Evolutionary conservation across 2,888 invertebrate species (phyloP).

Genomic region (Lasioglossum villosulum): DNA sequence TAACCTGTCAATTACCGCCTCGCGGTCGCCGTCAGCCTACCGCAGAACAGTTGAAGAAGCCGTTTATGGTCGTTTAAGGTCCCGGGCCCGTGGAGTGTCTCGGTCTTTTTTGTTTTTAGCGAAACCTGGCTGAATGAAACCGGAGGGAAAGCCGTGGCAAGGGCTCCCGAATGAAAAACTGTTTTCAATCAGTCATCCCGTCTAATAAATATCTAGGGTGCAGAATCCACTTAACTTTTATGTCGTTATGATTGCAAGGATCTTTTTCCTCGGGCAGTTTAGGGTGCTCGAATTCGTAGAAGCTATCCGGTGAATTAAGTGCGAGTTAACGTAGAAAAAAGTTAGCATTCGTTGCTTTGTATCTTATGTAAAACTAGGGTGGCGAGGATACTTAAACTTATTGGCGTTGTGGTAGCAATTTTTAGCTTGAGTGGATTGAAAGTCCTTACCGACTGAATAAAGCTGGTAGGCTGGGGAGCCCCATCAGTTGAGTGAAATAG

Average conservation of each 20-base stretch:
- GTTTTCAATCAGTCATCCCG: background rate
- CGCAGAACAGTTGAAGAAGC: background rate
- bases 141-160: background rate
- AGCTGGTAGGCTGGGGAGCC: background rate
- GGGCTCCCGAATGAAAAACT: background rate
- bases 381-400: background rate
- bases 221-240: background rate
- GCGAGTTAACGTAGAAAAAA: background rate
- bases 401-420: background rate
- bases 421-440: background rate
- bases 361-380: background rate
- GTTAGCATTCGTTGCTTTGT: background rate
- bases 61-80: background rate
- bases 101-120: background rate
- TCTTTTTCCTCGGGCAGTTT: too few species aligned
- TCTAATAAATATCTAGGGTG: background rate
- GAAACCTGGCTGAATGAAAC: background rate
- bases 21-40: slow-evolving; percentile 69
- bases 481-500: background rate
- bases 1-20: slow-evolving; percentile 61
- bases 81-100: background rate
- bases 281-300: background rate
- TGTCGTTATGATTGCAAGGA: background rate
- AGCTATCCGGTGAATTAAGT: background rate
- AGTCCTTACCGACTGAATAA: too few species aligned